Conservation (phyloP, 2,797 vertebrate genomes). For the Odontamblyopus rebecca region DNA sequence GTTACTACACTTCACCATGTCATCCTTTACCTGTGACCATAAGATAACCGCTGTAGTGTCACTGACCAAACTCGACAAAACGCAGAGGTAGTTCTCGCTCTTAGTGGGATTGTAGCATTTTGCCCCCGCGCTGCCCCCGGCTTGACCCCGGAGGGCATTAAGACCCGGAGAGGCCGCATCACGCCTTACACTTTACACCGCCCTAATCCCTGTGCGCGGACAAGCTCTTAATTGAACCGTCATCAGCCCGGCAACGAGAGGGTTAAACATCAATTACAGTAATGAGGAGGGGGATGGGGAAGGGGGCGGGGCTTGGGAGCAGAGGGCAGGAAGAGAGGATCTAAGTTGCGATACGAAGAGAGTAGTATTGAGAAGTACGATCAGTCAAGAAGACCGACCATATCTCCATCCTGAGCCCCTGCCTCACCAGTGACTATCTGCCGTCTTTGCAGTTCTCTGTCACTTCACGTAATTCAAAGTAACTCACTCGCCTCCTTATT, state of each 20-base stretch:
- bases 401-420: neutral
- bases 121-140: conserved; percentile 11
- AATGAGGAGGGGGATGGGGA: conserved; percentile 55
- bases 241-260: conserved; percentile 62
- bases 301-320: neutral
- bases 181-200: conserved; percentile 37
- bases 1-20: neutral
- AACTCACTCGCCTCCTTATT: no score
- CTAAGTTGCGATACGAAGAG: conserved; percentile 5
- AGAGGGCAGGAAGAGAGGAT: conserved; percentile 20
- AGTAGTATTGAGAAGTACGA: conserved; percentile 3
- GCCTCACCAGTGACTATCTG: neutral
- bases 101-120: conserved; percentile 12
- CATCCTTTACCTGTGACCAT: neutral
- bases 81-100: neutral
- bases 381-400: neutral
- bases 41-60: neutral
- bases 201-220: conserved; percentile 63
- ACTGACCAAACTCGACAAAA: neutral
- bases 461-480: neutral
- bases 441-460: neutral
- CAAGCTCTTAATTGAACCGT: conserved; percentile 74
- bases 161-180: conserved; percentile 38
- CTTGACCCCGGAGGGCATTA: conserved; percentile 44
- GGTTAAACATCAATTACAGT: conserved; percentile 78